Percentiles rank a stretch among this genome's conserved stretches.
These are phyloP conservation scores for Nematopogon swammerdamellus DNA, from an alignment of 2,888 invertebrate species.

Conservation along the genomic window DNA sequence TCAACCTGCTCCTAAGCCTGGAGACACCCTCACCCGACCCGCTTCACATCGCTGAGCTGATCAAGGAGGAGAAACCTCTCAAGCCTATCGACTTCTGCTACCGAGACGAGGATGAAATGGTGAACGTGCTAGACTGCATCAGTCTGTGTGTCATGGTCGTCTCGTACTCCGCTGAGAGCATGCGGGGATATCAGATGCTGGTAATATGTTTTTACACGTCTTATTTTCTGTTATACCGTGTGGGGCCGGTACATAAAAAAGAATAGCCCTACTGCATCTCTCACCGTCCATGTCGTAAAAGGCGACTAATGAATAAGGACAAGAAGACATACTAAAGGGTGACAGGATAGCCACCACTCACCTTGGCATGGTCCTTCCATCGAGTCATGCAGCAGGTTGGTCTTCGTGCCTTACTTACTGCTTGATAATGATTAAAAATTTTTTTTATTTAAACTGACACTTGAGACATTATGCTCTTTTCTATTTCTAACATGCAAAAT, in stretches of 20 bases:
- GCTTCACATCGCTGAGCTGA: slow-evolving; percentile 86
- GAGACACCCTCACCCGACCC: slow-evolving; percentile 95
- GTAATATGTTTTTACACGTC: slow-evolving; percentile 50
- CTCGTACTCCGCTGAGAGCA: slow-evolving; percentile 95
- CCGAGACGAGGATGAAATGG: slow-evolving; percentile 96
- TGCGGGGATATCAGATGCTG: slow-evolving; percentile 87
- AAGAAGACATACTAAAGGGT: too few species aligned
- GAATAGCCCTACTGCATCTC: too few species aligned
- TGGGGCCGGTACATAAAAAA: too few species aligned
- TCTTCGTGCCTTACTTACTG: too few species aligned
- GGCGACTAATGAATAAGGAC: too few species aligned
- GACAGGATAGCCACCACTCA: too few species aligned
- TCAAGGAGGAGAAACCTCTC: slow-evolving; percentile 87
- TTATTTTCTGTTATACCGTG: neutral
- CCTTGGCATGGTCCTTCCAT: too few species aligned
- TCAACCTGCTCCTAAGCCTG: slow-evolving; percentile 85
- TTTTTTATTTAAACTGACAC: neutral
- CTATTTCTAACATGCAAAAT: too few species aligned
- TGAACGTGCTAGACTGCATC: slow-evolving; percentile 94
- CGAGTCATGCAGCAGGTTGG: too few species aligned
- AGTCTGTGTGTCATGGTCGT: slow-evolving; percentile 99
- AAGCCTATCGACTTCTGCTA: slow-evolving; percentile 98
- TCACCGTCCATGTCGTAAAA: too few species aligned
- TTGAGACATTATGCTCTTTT: too few species aligned
- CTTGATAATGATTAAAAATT: too few species aligned